Evolutionary conservation across 1,140 invertebrate species (phyloP), one percentile per base, ranked within the genome.

Genomic region (Maniola jurtina): DNA sequence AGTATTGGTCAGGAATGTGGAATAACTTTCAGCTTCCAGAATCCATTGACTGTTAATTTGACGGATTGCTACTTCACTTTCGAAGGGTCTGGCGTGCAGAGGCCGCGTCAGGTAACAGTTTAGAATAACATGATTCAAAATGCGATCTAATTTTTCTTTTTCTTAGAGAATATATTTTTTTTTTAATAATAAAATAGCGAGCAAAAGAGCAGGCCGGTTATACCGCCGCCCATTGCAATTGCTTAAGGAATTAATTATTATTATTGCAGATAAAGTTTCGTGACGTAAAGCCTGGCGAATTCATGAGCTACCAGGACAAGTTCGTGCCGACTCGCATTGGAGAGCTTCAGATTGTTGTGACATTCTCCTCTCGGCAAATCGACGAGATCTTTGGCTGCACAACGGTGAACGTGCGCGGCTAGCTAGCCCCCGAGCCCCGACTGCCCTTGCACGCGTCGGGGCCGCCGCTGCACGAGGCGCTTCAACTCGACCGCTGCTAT

Each of bases 51-150:
- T 42, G 80, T 90, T 10, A 82, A 89, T 15, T 80, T 96, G 42
- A 94, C 93, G 2, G 91, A 93, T 54, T 95, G 94, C 81, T 89
- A 86, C 69, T 93, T 95, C 73, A 93, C 92, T 7, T 91, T 95
- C 58, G 95, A 95, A 90, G 94, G 94, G 45, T 93, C 94, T 13
- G 94, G 94, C 35, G 80, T 95, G 11, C 91, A 92, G 58, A 90
- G 93, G 68, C 93, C 93, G 13, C 92, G 93, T 81, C 89, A 92
- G 84, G 91, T 93, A 83, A 69, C 70, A 34, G 3, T n/a, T 25
- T 25, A 25, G 25, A 25, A 25, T 25, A 25, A 25, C 4, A n/a
- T n/a, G 4, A 25, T 25, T 2, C 25, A 25, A 25, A 25, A n/a
- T n/a, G n/a, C n/a, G n/a, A n/a, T n/a, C n/a, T n/a, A n/a, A n/a